Evolutionary conservation across 2,113 vertebrate species (phyloP).

Genomic region (Thunnus thynnus): DNA sequence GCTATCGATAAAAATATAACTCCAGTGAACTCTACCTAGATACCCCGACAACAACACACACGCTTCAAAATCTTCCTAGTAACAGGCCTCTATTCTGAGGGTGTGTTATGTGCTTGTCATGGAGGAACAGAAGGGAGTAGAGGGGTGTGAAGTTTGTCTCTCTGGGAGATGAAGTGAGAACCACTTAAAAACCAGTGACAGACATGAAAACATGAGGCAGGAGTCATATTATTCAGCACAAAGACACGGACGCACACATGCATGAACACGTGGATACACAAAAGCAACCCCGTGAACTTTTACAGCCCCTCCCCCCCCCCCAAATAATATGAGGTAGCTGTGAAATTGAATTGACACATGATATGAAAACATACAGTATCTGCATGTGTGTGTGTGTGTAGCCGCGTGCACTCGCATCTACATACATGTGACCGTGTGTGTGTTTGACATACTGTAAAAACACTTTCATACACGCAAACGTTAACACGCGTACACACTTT

Average conservation of each 20-base stretch:
- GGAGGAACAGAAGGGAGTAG: slow-evolving; percentile 29
- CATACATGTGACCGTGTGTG: not conserved
- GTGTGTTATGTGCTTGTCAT: slow-evolving; percentile 34
- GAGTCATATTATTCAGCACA: slow-evolving; percentile 19
- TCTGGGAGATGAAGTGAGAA: slow-evolving; percentile 62
- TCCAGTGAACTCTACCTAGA: slow-evolving; percentile 39
- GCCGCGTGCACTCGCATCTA: too few species aligned
- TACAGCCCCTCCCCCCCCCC: not conserved
- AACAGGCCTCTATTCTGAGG: slow-evolving; percentile 75
- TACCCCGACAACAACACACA: slow-evolving; percentile 1
- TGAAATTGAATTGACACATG: not conserved
- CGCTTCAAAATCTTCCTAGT: slow-evolving; percentile 68
- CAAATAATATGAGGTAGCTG: not conserved
- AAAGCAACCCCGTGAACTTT: slow-evolving; percentile 17
- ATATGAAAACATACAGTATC: not conserved
- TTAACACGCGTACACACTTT: slow-evolving; percentile 14
- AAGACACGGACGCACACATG: not conserved
- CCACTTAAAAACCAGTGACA: slow-evolving; percentile 63
- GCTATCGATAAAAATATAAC: not conserved
- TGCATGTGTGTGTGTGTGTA: not conserved
- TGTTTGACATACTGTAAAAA: not conserved
- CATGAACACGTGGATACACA: not conserved
- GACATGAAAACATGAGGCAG: slow-evolving; percentile 22
- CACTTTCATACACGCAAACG: slow-evolving; percentile 3
- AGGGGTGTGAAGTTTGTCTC: slow-evolving; percentile 68